A percentile compares a stretch with the other conserved stretches of the same genome.
Conservation (phyloP, 2,888 invertebrate genomes). For the Leptura quadrifasciata region DNA sequence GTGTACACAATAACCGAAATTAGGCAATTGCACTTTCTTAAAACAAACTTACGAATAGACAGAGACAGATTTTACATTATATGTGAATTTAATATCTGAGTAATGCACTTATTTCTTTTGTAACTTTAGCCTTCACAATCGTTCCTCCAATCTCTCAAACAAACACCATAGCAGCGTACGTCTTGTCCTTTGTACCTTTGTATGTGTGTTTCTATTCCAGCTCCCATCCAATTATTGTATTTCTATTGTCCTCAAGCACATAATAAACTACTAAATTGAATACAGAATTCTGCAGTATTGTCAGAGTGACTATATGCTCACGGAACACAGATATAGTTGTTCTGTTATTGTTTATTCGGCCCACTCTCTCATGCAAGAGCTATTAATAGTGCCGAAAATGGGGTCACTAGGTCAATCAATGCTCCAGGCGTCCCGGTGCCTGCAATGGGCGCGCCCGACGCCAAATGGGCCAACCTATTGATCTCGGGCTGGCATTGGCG, state of each 20-base stretch:
- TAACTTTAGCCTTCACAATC: neutral
- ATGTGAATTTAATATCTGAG: too few relatives aligned
- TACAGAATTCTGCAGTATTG: constrained; percentile 10
- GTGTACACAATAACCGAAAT: too few relatives aligned
- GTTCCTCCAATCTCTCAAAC: constrained; percentile 1
- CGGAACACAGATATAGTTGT: constrained; percentile 15
- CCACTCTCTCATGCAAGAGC: constrained; percentile 34
- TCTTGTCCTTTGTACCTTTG: constrained; percentile 11
- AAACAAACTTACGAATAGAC: too few relatives aligned
- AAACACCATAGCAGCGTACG: neutral
- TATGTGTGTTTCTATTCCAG: neutral
- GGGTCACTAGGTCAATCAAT: constrained; percentile 68
- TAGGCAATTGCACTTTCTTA: too few relatives aligned
- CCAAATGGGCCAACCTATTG: constrained; percentile 62
- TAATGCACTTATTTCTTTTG: too few relatives aligned
- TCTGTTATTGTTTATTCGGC: constrained; percentile 38
- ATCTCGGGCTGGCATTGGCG: constrained; percentile 53
- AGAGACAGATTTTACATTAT: too few relatives aligned
- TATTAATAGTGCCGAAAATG: constrained; percentile 60
- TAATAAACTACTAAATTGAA: constrained; percentile 9
- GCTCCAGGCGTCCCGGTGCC: constrained; percentile 64
- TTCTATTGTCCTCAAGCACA: neutral
- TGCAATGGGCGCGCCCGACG: constrained; percentile 66
- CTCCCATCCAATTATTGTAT: constrained; percentile 1
- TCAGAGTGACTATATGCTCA: neutral